Evolutionary conservation across 1,140 invertebrate genomes (phyloP).

Genomic region (Bathynomus jamesi): DNA sequence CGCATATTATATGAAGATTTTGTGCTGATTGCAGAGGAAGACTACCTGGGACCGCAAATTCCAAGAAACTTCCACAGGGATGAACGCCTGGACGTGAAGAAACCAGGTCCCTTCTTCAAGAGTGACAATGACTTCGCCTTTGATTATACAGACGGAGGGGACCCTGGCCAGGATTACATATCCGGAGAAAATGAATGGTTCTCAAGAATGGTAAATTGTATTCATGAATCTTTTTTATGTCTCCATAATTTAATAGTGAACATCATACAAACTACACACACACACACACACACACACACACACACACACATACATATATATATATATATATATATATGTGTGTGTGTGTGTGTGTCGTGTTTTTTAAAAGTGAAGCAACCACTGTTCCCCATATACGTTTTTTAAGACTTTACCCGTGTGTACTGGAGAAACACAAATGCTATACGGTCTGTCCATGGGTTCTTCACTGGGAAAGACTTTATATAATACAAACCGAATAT

Average conservation of each 20-base stretch:
- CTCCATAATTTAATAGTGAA: not conserved
- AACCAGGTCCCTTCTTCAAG: slow-evolving; percentile 71
- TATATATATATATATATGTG: slow-evolving; percentile 3
- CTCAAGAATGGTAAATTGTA: not conserved
- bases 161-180: not conserved
- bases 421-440: no score
- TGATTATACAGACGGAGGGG: slow-evolving; percentile 32
- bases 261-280: not conserved
- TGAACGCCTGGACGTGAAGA: slow-evolving; percentile 87
- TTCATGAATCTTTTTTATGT: not conserved
- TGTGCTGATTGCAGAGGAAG: not conserved
- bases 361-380: not conserved
- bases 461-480: no score
- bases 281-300: not conserved
- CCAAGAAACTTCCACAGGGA: slow-evolving; percentile 61
- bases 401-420: no score
- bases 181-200: not conserved
- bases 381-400: no score
- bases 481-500: no score
- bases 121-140: slow-evolving; percentile 53
- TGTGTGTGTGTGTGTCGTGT: not conserved
- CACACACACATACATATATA: slow-evolving; percentile 1
- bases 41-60: slow-evolving; percentile 38
- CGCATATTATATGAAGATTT: no score
- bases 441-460: no score